These are phyloP conservation scores for Sylvia atricapilla DNA, from an alignment of 2,113 vertebrate genomes.

Conservation along the genomic window DNA sequence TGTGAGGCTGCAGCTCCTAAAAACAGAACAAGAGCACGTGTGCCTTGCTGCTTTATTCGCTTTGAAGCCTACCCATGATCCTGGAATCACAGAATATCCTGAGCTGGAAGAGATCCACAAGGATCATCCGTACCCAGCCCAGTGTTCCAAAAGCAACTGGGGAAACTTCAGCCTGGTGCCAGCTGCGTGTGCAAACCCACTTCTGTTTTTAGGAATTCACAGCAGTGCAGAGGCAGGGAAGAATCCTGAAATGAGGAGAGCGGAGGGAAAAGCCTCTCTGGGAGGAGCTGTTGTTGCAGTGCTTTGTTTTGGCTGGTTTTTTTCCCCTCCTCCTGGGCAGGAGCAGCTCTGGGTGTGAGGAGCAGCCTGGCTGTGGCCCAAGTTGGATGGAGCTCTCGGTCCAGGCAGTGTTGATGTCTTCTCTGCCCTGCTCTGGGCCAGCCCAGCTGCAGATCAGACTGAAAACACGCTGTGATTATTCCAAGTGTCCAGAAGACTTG, in stretches of 20 bases:
- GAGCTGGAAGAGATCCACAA: neutral
- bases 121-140: neutral
- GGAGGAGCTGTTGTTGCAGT: neutral
- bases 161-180: neutral
- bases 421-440: neutral
- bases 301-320: neutral
- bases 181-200: rapidly evolving
- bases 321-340: neutral
- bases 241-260: neutral
- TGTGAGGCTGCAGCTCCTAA: neutral
- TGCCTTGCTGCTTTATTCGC: neutral
- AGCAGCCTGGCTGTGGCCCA: neutral
- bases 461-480: neutral
- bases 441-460: neutral
- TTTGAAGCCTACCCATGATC: neutral
- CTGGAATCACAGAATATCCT: neutral
- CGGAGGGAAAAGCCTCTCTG: neutral
- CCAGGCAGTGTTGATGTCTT: rapidly evolving
- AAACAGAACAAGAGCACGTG: neutral
- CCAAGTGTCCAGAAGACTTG: neutral
- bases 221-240: neutral
- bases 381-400: rapidly evolving
- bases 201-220: neutral
- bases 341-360: neutral
- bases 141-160: neutral